Base-by-base conservation (phyloP, 2,797 vertebrate genomes). In the Pseudochaenichthys georgianus region DNA sequence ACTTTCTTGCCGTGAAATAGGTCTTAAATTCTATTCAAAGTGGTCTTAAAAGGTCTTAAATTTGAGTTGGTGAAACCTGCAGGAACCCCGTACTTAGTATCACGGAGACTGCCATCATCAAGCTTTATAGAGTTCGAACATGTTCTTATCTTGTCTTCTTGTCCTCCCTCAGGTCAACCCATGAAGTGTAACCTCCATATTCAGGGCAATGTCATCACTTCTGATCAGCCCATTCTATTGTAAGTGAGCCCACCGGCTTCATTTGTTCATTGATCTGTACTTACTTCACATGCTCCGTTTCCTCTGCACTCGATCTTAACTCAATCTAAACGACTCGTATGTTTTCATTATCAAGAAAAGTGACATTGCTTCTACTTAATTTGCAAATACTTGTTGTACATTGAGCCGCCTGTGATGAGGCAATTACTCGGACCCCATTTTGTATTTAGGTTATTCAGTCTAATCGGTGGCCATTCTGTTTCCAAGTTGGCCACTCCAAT, bases 121-220 rank as follows among this genome's bases (percentile, higher is more conserved):
- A n/a, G 21, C 42, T 17, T 62, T 17, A 57, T 63, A 5, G 3
- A 17, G 28, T 68, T 65, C 3, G 2, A 1, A 4, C 73, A 34
- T 55, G 34, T 19, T 3, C 16, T 77, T 21, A 2, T 38, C 4
- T n/a, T 59, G 64, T 63, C 9, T 70, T 83, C 2, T 78, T 52
- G 38, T 76, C 70, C 42, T 70, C 70, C 75, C 83, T 23, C 88
- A 99, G 98, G 98, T 58, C 98, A 99, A 51, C 98, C 98, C 13
- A 99, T 99, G 98, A 99, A 99, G 90, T 99, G 98, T 92, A 99
- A 98, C 91, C 97, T 99, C 89, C 97, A 99, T 83, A 95, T 99
- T 93, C 98, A 99, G 77, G 98, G 98, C 77, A 99, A 95, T 73
- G 95, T 99, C 80, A 99, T 99, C 95, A 98, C 98, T 45, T 99